Evolutionary conservation across 2,797 vertebrate species (phyloP), one percentile per base, ranked within the genome.

Genomic region (Echiichthys vipera): DNA sequence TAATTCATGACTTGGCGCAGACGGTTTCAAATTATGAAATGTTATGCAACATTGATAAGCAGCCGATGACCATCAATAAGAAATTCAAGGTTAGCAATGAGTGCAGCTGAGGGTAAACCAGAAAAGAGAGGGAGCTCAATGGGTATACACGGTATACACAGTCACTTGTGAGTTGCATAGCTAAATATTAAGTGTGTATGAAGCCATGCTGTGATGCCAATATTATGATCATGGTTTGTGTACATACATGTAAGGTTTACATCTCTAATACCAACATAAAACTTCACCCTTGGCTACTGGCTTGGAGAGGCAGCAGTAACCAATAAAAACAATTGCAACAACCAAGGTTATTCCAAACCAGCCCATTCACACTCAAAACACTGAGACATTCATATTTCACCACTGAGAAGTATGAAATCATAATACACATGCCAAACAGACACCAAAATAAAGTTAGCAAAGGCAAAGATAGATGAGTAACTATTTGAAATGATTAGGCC

Each of bases 1-100:
- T 45, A 54, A 36, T 51, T 40, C 20, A 45, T 50, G 15, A 51
- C 62, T 49, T 42, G 24, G 43, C 54, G 25, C 29, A 74, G 42
- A 46, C 14, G 25, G 15, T 20, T 65, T 64, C 9, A 57, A 56
- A 20, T 55, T 27, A 32, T 45, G n/a, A 50, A 58, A 47, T 29
- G 24, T 70, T 27, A 24, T 51, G 40, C 14, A 51, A 51, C 58
- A 62, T 10, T 46, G 27, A 63, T 50, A 29, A 25, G 27, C 15
- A 42, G 37, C 34, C 47, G 11, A 50, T 13, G 18, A 50, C 20
- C 36, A 56, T 34, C 9, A 2, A 53, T 54, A 67, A 14, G 7
- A 56, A 40, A 12, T 24, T 42, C 5, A 30, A 18, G 18, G 24
- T 27, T 17, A n/a, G 24, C 14, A 32, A 29, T 22, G 27, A 53